Evolutionary conservation across 2,888 invertebrate species (phyloP).

Genomic region (Pristionchus mayeri): DNA sequence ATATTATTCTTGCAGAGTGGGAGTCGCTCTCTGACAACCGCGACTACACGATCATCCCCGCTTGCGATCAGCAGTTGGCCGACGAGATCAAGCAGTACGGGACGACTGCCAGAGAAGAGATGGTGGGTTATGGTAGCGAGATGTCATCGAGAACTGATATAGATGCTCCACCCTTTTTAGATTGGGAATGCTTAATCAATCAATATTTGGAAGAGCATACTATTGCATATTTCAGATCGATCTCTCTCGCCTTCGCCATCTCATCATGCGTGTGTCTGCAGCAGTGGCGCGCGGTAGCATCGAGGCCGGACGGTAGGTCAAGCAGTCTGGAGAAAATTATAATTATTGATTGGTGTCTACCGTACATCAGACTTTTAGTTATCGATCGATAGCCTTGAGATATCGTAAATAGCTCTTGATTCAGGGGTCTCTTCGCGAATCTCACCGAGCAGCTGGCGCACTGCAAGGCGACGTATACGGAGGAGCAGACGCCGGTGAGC

Average conservation of each 20-base stretch:
- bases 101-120: constrained; percentile 54
- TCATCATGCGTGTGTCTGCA: constrained; percentile 55
- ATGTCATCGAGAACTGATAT: not conserved
- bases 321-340: too few relatives aligned
- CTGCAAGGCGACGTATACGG: constrained; percentile 55
- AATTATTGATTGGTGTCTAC: not conserved
- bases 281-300: constrained; percentile 52
- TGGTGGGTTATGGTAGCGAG: constrained; percentile 48
- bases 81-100: constrained; percentile 54
- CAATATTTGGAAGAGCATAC: too few relatives aligned
- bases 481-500: constrained; percentile 48
- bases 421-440: constrained; percentile 50
- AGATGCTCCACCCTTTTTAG: too few relatives aligned
- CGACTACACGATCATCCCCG: constrained; percentile 57
- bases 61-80: constrained; percentile 52
- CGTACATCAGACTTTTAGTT: not conserved
- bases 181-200: too few relatives aligned
- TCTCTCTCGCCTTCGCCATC: constrained; percentile 54
- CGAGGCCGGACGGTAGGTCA: constrained; percentile 12
- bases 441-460: constrained; percentile 56
- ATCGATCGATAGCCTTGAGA: not conserved
- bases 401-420: too few relatives aligned
- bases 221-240: constrained; percentile 54
- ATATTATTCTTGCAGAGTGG: constrained; percentile 57
- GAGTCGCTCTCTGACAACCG: constrained; percentile 58